Evolutionary conservation across 2,888 invertebrate species (phyloP), one percentile per base, ranked within the genome.

Genomic region (Eurytoma californica): DNA sequence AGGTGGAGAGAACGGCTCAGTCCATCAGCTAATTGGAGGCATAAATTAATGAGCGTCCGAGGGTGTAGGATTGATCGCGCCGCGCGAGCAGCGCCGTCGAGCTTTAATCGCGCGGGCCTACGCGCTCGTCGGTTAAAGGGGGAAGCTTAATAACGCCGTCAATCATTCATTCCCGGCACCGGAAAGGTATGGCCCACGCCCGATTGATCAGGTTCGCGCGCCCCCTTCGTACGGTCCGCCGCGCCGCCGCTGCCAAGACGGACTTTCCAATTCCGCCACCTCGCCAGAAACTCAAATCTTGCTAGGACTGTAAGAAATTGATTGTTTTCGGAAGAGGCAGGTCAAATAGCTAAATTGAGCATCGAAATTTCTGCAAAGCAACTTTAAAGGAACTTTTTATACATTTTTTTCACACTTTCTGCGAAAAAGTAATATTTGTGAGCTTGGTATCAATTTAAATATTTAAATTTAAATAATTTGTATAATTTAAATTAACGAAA

Each of bases 91-190:
- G 2, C 24, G 30, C 30, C 63, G 30, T 39, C 24, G 73, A 66
- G 70, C 63, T 77, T 68, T 68, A 75, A 68, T 75, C 68, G 39
- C 60, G 60, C 58, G 49, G 5, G 47, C 49, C 18, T 30, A 39
- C 12, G 49, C 18, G 39, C 39, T 18, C 18, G 39, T 2, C 24
- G 24, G 60, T 53, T 53, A 14, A 18, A 7, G 55, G 16, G 20
- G 51, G 58, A 7, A 39, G 63, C 51, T 66, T 77, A 77, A 77
- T 77, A 72, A 72, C 70, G 77, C 77, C 65, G 70, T 72, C 77
- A 70, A 70, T 77, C 70, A 72, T 77, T 77, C 69, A 49, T 65
- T 63, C 13, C 13, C 18, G 7, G 24, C 47, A 9, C 12, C 28
- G 63, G 63, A 63, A 30, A 30, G 12, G 18, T 39, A 7, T 7